phyloP scores from a whole-genome alignment of 2,113 vertebrate species.

The Cyrtonyx montezumae region DNA sequence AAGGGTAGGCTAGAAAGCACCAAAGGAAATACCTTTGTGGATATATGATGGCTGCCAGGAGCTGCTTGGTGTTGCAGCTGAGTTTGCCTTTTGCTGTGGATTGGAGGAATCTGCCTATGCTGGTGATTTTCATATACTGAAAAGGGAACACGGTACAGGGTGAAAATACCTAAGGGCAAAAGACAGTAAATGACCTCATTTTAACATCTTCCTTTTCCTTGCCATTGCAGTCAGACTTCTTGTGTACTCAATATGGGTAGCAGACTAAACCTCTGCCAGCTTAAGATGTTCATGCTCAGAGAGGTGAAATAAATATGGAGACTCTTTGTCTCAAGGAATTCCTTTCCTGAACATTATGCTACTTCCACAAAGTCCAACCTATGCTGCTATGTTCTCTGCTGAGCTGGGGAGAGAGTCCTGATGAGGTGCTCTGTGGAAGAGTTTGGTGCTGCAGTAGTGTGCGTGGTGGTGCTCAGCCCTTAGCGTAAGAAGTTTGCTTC shows the following conservation, averaged over 20 bases:
- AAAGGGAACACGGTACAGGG: neutral
- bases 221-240: neutral
- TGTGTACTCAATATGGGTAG: neutral
- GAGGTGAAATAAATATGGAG: neutral
- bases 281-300: neutral
- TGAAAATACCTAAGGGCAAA: neutral
- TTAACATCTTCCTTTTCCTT: neutral
- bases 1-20: conserved; percentile 43
- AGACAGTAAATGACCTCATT: neutral
- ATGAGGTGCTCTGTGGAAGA: conserved; percentile 14
- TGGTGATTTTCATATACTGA: accelerated
- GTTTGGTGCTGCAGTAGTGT: neutral
- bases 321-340: conserved; percentile 2
- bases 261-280: neutral
- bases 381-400: neutral
- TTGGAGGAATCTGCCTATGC: neutral
- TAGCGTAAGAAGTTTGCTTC: neutral
- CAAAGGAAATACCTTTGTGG: neutral
- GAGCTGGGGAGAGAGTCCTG: conserved; percentile 2
- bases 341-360: neutral
- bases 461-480: neutral
- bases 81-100: neutral
- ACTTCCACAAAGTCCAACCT: neutral
- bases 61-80: neutral
- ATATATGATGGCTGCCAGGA: accelerated